Conservation (phyloP, 2,113 vertebrate genomes). For the Sialia sialis region DNA sequence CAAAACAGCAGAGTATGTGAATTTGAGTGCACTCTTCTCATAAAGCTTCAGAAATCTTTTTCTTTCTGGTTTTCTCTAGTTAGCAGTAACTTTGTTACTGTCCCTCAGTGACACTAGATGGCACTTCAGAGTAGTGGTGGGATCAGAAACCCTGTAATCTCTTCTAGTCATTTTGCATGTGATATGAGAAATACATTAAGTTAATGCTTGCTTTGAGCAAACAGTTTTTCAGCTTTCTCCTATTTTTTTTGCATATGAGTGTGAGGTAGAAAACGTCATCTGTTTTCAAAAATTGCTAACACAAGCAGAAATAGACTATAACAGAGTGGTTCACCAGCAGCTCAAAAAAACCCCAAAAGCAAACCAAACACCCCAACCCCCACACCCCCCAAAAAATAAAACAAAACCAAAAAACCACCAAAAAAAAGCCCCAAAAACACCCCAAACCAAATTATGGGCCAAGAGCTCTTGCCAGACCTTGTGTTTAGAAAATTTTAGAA, state of each 20-base stretch:
- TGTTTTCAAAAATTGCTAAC: not conserved
- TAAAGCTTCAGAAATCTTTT: not conserved
- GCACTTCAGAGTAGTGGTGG: slow-evolving; percentile 40
- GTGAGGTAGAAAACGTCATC: not conserved
- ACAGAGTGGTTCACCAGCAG: not conserved
- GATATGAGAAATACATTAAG: not conserved
- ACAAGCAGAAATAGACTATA: not conserved
- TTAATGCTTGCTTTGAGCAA: not conserved
- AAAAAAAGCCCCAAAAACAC: not conserved
- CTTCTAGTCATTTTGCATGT: not conserved
- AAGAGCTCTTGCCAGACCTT: not conserved
- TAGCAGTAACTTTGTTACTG: not conserved
- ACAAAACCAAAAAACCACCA: too few relatives aligned
- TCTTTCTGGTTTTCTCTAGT: not conserved
- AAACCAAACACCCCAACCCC: not conserved
- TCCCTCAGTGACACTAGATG: slow-evolving; percentile 32
- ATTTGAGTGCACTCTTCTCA: not conserved
- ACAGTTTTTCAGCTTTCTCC: not conserved
- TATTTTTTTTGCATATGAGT: not conserved
- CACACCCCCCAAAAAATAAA: not conserved
- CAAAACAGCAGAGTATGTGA: not conserved
- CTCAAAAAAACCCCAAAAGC: not conserved
- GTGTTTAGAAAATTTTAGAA: not conserved
- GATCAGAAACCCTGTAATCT: not conserved
- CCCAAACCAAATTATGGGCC: not conserved